Percentiles rank a stretch among this genome's conserved stretches.
Evolutionary conservation across 2,797 vertebrate species (phyloP).

Genomic region (Mormyrops boulengeri): DNA sequence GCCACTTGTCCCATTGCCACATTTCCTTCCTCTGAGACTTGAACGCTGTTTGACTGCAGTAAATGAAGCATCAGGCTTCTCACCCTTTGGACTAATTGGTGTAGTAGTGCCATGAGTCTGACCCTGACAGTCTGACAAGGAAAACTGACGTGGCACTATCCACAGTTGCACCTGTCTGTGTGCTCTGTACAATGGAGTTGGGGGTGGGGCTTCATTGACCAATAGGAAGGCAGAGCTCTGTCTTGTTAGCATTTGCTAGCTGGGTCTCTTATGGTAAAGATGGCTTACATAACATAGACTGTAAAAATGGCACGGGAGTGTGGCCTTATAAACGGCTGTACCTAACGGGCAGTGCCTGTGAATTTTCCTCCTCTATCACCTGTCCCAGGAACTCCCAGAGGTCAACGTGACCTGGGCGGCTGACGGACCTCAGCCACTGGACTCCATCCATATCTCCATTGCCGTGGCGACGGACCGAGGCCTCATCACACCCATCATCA

Average conservation of each 20-base stretch:
- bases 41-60: not conserved
- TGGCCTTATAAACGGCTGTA: not conserved
- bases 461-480: constrained; percentile 88
- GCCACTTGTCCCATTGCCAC: not conserved
- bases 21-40: not conserved
- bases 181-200: not conserved
- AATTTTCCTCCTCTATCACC: not conserved
- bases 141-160: not conserved
- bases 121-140: not conserved
- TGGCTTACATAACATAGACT: not conserved
- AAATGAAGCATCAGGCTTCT: not conserved
- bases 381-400: constrained; percentile 80
- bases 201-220: not conserved
- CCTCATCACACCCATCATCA: constrained; percentile 89
- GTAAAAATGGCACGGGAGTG: not conserved
- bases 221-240: not conserved
- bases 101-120: not conserved
- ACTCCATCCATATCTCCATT: constrained; percentile 83
- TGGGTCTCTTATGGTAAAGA: not conserved
- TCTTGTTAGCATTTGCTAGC: not conserved
- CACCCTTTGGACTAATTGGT: not conserved
- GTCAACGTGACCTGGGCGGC: constrained; percentile 86
- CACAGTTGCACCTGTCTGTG: not conserved
- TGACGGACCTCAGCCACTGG: constrained; percentile 69
- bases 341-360: not conserved